Evolutionary conservation across 2,113 vertebrate species (phyloP).

Genomic region (Furnarius figulus): DNA sequence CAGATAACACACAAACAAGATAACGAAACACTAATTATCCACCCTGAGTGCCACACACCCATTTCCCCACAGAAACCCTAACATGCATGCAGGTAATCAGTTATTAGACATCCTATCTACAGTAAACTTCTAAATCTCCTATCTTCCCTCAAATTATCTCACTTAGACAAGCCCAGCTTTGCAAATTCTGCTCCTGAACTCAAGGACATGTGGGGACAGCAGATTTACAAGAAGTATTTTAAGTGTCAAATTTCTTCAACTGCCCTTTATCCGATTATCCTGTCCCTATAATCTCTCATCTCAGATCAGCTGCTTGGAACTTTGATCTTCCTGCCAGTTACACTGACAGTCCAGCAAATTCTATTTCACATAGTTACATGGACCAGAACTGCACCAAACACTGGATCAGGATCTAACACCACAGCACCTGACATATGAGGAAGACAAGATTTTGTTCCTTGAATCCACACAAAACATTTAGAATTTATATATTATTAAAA

Average conservation of each 20-base stretch:
- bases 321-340: conserved; percentile 57
- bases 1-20: background rate
- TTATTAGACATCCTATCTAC: background rate
- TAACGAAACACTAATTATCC: background rate
- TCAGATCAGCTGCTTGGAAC: conserved; percentile 52
- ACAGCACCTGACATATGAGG: background rate
- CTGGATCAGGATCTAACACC: background rate
- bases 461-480: background rate
- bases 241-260: conserved; percentile 50
- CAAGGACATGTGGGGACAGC: background rate
- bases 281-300: conserved; percentile 13
- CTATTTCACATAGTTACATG: background rate
- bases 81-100: background rate
- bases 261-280: conserved; percentile 58
- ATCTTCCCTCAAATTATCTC: background rate
- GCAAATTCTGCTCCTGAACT: background rate
- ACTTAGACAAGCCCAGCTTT: background rate
- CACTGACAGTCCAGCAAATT: background rate
- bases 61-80: background rate
- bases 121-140: background rate
- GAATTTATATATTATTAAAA: background rate
- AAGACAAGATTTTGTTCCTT: background rate
- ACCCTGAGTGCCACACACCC: background rate
- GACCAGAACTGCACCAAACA: background rate
- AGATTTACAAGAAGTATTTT: conserved; percentile 33